Evolutionary conservation across 1,140 invertebrate species (phyloP), one percentile per base, ranked within the genome.

Genomic region (Drosophila busckii): DNA sequence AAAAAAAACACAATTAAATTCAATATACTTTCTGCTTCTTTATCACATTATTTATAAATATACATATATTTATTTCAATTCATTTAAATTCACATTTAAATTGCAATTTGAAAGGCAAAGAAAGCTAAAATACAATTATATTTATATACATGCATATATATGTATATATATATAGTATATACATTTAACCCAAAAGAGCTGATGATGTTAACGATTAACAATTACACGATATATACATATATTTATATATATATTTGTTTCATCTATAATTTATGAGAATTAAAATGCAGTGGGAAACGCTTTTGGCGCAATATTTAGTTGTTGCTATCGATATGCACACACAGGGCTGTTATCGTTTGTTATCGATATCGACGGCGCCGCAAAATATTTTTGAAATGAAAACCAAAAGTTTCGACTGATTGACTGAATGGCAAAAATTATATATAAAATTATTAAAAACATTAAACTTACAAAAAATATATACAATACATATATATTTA

Each of bases 371-470:
- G 22, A 34, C 46, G 42, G 26, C 38, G 44, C 67, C 69, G n/a
- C n/a, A n/a, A n/a, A n/a, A n/a, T n/a, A n/a, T n/a, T n/a, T n/a
- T n/a, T n/a, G n/a, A n/a, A n/a, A n/a, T n/a, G n/a, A n/a, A n/a
- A 59, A 67, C 83, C 84, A 69, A 85, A 82, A 71, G 83, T 85
- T 86, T 85, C 83, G 70, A 86, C 84, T 86, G 84, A 86, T 86
- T 86, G 84, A 86, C 84, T 86, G 84, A 86, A 86, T 86, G 84
- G 84, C 78, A 80, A 85, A 84, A 73, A 78, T n/a, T 71, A 78
- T 61, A 59, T 66, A 56, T 26, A 37, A 13, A 41, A 13, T 23
- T 37, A 23, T 41, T n/a, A n/a, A n/a, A n/a, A n/a, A n/a, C n/a
- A n/a, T n/a, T n/a, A 34, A 23, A 28, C 29, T 35, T 31, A 19